Percentiles rank a stretch among this genome's conserved stretches.
Conservation (phyloP, 2,113 vertebrate species). For the Tragelaphus buxtoni region DNA sequence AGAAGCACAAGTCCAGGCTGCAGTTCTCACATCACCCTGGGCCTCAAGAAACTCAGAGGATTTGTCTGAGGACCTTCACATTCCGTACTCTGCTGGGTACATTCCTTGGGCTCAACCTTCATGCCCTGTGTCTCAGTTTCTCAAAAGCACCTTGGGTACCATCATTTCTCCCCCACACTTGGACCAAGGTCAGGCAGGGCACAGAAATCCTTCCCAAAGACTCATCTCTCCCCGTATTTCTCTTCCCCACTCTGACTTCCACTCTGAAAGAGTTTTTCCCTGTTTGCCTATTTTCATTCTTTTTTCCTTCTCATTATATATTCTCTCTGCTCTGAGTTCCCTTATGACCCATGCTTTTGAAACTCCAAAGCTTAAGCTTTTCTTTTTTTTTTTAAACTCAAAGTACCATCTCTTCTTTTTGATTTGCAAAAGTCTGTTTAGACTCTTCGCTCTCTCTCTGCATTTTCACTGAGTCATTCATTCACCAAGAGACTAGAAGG, state of each 20-base stretch:
- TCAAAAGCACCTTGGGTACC: not conserved
- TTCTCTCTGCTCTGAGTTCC: not conserved
- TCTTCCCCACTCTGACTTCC: not conserved
- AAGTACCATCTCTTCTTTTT: not conserved
- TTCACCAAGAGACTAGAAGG: not conserved
- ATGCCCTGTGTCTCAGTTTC: not conserved
- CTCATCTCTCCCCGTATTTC: not conserved
- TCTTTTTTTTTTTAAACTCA: not conserved
- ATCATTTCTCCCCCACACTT: not conserved
- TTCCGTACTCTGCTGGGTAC: not conserved
- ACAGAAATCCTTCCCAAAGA: not conserved
- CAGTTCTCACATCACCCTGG: not conserved
- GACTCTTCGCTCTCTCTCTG: not conserved
- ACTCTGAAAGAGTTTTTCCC: too few relatives aligned
- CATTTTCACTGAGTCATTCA: conserved; percentile 20
- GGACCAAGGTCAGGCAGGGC: not conserved
- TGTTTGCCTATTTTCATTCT: not conserved
- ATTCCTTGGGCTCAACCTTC: not conserved
- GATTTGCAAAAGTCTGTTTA: not conserved
- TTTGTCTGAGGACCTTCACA: not conserved
- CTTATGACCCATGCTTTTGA: not conserved
- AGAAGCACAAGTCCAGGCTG: not conserved
- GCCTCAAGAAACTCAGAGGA: not conserved
- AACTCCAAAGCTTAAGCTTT: conserved; percentile 27
- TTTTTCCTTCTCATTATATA: not conserved